Evolutionary conservation across 2,888 invertebrate species (phyloP), one percentile per base, ranked within the genome.

Genomic region (Plebejus anna): DNA sequence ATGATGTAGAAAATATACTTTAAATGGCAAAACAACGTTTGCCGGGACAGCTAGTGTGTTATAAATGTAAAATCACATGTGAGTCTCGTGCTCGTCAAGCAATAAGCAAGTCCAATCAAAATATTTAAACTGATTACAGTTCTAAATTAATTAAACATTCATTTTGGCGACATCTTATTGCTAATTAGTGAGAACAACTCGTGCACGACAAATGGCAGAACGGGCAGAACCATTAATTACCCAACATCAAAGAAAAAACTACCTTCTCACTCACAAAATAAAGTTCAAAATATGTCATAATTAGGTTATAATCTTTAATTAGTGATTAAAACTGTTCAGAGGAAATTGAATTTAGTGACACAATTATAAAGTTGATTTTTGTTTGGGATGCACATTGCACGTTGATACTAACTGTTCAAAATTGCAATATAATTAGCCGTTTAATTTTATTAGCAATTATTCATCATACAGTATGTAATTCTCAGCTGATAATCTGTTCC

Each of bases 151-250:
- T 72, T 76, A 76, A 76, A 78, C 79, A 78, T 79, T 79, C 78
- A 80, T 79, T 76, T 77, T 73, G 76, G 76, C 76, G 76, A 72
- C 75, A 75, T 70, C 78, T 79, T 78, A 79, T 77, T 78, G 78
- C 76, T 79, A 78, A 79, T 79, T 80, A 80, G 80, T 42, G 76
- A 76, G 76, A 61, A 70, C 77, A 71, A 76, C 75, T 75, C 78
- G 78, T 76, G 78, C 77, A 76, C 76, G 61, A 76, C 47, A 57
- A 57, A 76, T 59, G 47, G 71, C 13, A 28, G 57, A 72, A 71
- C 55, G 42, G 47, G 71, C 13, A 28, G 57, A 72, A 71, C 55
- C 59, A 76, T 73, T 47, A 73, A 73, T 51, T 73, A 38, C 47
- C 5, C 11, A 28, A 13, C 28, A 11, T 5, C 73, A 51, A 13